A percentile compares a stretch with the other conserved stretches of the same genome.
Conservation (phyloP, 2,797 vertebrate genomes). For the Coluber constrictor region DNA sequence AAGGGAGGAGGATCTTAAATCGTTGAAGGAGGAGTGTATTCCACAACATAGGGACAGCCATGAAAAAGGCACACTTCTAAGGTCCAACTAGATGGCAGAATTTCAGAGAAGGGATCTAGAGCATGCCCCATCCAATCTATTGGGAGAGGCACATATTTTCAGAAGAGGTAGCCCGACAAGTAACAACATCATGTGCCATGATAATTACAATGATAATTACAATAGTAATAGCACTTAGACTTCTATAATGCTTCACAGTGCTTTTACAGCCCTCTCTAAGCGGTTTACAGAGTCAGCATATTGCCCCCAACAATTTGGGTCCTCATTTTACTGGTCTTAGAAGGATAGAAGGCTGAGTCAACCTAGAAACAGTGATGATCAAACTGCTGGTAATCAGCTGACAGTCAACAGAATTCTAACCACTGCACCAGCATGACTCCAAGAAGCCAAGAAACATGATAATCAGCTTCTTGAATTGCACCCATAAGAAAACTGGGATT, state of each 20-base stretch:
- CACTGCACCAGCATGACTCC: no score
- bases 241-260: no score
- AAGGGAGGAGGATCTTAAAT: not conserved
- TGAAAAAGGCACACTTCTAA: not conserved
- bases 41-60: not conserved
- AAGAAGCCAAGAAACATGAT: not conserved
- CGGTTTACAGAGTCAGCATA: no score
- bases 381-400: no score
- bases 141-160: not conserved
- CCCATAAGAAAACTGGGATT: not conserved
- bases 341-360: no score
- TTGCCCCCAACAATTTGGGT: no score
- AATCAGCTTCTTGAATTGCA: not conserved
- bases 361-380: no score
- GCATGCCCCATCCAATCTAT: not conserved
- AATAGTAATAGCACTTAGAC: no score
- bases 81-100: not conserved
- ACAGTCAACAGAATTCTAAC: no score
- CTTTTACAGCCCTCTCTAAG: no score
- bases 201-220: no score
- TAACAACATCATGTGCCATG: not conserved
- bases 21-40: not conserved
- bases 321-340: no score
- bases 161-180: not conserved
- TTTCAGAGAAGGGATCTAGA: not conserved